These are phyloP conservation scores for Clarias platycephalus DNA, from an alignment of 2,797 vertebrate genomes.

Conservation along the genomic window DNA sequence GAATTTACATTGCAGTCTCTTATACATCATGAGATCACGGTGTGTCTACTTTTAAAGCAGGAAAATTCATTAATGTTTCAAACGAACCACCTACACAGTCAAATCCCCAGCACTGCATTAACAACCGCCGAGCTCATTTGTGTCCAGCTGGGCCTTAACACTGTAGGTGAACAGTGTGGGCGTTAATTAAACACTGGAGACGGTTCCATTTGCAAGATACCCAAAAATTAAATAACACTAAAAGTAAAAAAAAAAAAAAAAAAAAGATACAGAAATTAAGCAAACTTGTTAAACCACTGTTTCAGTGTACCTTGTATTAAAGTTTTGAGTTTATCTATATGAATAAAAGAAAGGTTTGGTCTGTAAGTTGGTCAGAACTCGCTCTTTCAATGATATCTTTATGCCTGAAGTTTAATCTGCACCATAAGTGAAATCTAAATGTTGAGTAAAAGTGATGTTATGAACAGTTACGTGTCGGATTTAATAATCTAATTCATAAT, in stretches of 20 bases:
- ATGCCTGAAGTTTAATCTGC: too few species aligned
- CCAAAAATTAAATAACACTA: neutral
- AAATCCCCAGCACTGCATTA: neutral
- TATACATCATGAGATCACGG: neutral
- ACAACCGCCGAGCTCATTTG: neutral
- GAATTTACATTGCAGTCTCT: neutral
- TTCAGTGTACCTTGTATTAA: neutral
- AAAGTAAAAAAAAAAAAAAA: neutral
- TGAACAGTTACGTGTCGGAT: too few species aligned
- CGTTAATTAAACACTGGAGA: neutral
- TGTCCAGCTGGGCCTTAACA: constrained; percentile 8
- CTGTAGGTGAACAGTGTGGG: neutral
- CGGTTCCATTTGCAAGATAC: neutral
- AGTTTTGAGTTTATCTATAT: neutral
- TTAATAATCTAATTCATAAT: too few species aligned
- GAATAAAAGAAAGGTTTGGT: neutral
- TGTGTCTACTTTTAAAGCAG: neutral
- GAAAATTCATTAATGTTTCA: neutral
- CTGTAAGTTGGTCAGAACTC: too few species aligned
- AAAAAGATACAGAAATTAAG: neutral
- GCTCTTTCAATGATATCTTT: too few species aligned
- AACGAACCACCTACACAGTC: neutral
- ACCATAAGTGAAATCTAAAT: too few species aligned
- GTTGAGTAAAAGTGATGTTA: too few species aligned
- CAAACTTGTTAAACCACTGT: neutral